Percentiles rank a stretch among this genome's conserved stretches.
These are phyloP conservation scores for Aphaenogaster floridana DNA, from an alignment of 1,140 invertebrate genomes.

Conservation along the genomic window DNA sequence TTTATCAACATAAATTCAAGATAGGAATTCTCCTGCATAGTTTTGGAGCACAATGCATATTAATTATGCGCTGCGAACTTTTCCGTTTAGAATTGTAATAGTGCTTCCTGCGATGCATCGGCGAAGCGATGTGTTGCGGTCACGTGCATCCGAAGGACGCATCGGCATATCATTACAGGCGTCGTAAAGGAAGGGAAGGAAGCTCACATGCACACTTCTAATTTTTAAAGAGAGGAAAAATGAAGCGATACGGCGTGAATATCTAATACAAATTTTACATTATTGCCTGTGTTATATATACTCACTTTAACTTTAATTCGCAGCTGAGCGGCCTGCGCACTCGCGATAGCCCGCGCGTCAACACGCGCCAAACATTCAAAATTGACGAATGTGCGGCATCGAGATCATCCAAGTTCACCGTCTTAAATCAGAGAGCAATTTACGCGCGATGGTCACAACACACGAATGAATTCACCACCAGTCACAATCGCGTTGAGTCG, in stretches of 20 bases:
- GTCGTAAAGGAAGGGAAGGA: neutral
- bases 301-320: conserved; percentile 64
- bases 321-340: conserved; percentile 52
- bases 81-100: conserved; percentile 1
- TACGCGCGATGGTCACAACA: conserved; percentile 21
- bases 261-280: neutral
- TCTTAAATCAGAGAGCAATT: conserved; percentile 1
- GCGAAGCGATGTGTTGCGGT: neutral
- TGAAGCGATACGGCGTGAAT: neutral
- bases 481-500: conserved; percentile 21
- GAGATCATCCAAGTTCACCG: conserved; percentile 66
- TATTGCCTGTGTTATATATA: conserved; percentile 6
- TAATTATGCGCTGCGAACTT: neutral
- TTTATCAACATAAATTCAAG: neutral
- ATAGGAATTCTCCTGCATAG: neutral
- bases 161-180: neutral
- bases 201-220: neutral
- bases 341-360: conserved; percentile 70
- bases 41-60: neutral
- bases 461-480: conserved; percentile 38
- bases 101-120: conserved; percentile 11
- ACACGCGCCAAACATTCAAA: conserved; percentile 80
- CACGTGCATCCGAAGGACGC: conserved; percentile 38
- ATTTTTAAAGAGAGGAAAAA: neutral
- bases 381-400: conserved; percentile 78